Base-by-base conservation (phyloP, 2,888 invertebrate genomes). In the Scrobipalpa costella region DNA sequence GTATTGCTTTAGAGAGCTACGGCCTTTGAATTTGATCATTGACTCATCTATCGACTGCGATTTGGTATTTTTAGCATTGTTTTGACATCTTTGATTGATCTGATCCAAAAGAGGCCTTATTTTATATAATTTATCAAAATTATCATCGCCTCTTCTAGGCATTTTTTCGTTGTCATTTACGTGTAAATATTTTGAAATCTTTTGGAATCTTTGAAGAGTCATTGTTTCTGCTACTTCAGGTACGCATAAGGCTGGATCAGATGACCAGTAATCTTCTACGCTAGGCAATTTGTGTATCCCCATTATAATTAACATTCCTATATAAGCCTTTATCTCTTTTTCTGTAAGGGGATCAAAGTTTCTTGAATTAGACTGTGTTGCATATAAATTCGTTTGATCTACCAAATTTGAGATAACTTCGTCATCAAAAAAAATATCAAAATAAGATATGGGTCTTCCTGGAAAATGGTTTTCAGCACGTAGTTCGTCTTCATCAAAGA, bases 1-100 rank as follows among this genome's bases (percentile, higher is more conserved):
- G 60, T 73, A 73, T 61, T 74, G 72, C 60, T 73, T 75, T 60
- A 72, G 38, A 13, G 64, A 63, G 44, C 64, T 67, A 17, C 71
- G 62, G 15, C 73, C 73, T 66, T 76, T 74, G 64, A 74, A 74
- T 57, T 69, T 65, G 44, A 75, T 68, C 67, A 68, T 68, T 19
- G 61, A 63, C 52, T 69, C 66, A 57, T 70, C 67, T 9, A 70
- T 64, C 7, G 58, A 57, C 44, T 67, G 67, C 8, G 66, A 65
- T 58, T 55, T 15, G 2, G 61, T 63, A 9, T 34, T 36, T 3
- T 34, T 36, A 17, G 57, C 57, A 34, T 36, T n/a, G 9, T 36
- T 15, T 62, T 38, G 57, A 36, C 11, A 57, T 15, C 2, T n/a
- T 7, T 2, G 9, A 11, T 57, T 57, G n/a, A 57, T 7, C 2